Evolutionary conservation across 2,113 vertebrate species (phyloP).

Genomic region (Nettapus auritus): DNA sequence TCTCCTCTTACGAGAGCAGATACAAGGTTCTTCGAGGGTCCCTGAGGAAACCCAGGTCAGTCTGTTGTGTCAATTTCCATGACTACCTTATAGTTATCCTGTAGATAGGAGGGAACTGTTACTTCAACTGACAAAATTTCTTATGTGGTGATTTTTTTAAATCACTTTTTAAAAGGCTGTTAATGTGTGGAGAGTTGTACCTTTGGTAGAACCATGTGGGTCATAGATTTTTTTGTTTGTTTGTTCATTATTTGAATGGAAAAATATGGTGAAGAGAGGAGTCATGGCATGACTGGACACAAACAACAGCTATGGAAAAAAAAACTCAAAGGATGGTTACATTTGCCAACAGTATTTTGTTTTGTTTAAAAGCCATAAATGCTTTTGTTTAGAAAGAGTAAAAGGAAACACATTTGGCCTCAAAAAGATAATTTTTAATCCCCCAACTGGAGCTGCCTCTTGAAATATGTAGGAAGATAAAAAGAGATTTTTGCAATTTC

Average conservation of each 20-base stretch:
- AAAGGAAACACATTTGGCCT: neutral
- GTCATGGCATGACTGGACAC: neutral
- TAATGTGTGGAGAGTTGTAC: neutral
- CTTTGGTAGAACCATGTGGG: neutral
- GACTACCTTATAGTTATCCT: neutral
- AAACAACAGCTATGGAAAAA: neutral
- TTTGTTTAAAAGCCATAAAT: too few relatives aligned
- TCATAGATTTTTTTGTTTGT: neutral
- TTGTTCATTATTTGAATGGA: neutral
- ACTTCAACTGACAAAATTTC: neutral
- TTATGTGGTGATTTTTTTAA: neutral
- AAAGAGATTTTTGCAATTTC: neutral
- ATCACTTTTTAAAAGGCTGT: neutral
- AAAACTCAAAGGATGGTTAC: neutral
- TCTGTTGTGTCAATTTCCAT: neutral
- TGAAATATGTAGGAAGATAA: neutral
- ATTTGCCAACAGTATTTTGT: neutral
- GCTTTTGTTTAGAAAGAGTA: neutral
- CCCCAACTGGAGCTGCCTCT: neutral
- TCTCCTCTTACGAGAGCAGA: neutral
- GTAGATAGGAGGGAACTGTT: neutral
- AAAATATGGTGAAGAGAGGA: neutral
- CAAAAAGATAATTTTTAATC: neutral
- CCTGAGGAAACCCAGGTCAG: neutral
- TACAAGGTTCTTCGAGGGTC: neutral